A percentile compares a stretch with the other conserved stretches of the same genome.
Evolutionary conservation across 2,797 vertebrate genomes (phyloP).

Genomic region (Lagodon rhomboides): DNA sequence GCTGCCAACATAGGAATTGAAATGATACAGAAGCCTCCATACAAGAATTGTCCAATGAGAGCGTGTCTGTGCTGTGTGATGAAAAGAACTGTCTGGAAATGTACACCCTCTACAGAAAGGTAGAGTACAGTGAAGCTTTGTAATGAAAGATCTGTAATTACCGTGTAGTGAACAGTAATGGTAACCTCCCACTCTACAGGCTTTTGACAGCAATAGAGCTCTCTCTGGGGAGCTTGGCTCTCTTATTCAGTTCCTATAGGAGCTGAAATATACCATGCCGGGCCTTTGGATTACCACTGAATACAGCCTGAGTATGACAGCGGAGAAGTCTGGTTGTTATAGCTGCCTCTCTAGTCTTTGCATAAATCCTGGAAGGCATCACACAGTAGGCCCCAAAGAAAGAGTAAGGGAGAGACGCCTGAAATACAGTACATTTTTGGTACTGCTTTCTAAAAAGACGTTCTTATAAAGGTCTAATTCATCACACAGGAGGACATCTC

Average conservation of each 20-base stretch:
- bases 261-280: slow-evolving; percentile 6
- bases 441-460: not conserved
- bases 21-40: slow-evolving; percentile 37
- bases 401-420: too few species aligned
- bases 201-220: slow-evolving; percentile 61
- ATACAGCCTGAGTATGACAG: not conserved
- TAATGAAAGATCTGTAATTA: slow-evolving; percentile 75
- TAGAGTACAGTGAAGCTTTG: slow-evolving; percentile 41
- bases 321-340: slow-evolving; percentile 4
- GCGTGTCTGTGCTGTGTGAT: slow-evolving; percentile 44
- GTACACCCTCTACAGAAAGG: slow-evolving; percentile 50
- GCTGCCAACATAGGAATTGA: slow-evolving; percentile 44
- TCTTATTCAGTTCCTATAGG: slow-evolving; percentile 24
- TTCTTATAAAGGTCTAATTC: not conserved
- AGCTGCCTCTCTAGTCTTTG: not conserved
- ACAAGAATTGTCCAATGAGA: slow-evolving; percentile 40
- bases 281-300: slow-evolving; percentile 10
- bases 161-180: slow-evolving; percentile 61
- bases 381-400: not conserved
- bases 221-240: slow-evolving; percentile 31
- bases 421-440: not conserved
- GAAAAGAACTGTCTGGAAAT: slow-evolving; percentile 63
- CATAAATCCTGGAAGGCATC: slow-evolving; percentile 10
- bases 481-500: not conserved
- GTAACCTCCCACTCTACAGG: slow-evolving; percentile 67